Evolutionary conservation across 2,113 vertebrate genomes (phyloP).

Genomic region (Anhinga anhinga): DNA sequence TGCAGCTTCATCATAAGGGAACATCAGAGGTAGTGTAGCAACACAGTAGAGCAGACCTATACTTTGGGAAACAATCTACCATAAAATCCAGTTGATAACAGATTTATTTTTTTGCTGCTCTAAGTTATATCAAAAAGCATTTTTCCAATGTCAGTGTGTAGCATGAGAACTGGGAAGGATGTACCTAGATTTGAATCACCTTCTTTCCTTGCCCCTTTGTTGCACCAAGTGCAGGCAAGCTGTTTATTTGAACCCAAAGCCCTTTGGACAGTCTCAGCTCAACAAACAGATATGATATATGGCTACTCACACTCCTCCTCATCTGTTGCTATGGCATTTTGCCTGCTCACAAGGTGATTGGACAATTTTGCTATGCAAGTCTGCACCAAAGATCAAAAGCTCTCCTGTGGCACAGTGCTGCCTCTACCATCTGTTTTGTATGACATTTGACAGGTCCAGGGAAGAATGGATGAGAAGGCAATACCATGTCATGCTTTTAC

Average conservation of each 20-base stretch:
- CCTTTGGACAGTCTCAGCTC: background rate
- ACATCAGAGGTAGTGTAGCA: background rate
- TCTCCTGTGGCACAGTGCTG: background rate
- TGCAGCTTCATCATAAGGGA: background rate
- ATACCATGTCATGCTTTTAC: background rate
- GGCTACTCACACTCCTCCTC: constrained; percentile 32
- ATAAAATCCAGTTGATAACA: background rate
- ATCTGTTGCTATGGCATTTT: constrained; percentile 47
- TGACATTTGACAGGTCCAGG: background rate
- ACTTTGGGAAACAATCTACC: background rate
- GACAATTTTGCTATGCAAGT: background rate
- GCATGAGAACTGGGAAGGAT: background rate
- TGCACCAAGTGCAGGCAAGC: background rate
- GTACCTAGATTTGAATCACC: background rate
- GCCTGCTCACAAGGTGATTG: constrained; percentile 16
- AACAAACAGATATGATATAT: constrained; percentile 34
- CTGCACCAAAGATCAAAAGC: constrained; percentile 30
- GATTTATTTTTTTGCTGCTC: background rate
- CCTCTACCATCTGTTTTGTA: constrained; percentile 42
- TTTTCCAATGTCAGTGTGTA: background rate
- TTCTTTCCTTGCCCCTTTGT: background rate
- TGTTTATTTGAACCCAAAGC: constrained; percentile 5
- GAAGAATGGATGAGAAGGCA: constrained; percentile 21
- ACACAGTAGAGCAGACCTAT: accelerated
- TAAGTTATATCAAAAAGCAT: background rate